Evolutionary conservation across 2,797 vertebrate genomes (phyloP).

Genomic region (Rhadinocentrus ornatus): DNA sequence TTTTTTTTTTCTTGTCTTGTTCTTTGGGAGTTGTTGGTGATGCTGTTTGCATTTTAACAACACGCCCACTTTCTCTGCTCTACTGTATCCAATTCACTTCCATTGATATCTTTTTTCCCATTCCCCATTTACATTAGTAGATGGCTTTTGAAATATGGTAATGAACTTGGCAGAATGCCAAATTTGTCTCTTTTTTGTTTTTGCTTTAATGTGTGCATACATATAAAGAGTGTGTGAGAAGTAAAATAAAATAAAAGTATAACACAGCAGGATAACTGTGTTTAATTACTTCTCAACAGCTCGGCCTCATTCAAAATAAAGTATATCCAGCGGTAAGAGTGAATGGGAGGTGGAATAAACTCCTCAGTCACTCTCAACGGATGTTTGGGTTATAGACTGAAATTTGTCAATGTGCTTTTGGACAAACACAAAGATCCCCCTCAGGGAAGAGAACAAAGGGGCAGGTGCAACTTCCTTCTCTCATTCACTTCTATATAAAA

Average conservation of each 20-base stretch:
- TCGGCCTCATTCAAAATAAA: slow-evolving; percentile 58
- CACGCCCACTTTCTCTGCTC: slow-evolving; percentile 83
- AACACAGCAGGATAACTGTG: slow-evolving; percentile 23
- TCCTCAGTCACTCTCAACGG: slow-evolving; percentile 83
- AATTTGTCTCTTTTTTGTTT: slow-evolving; percentile 66
- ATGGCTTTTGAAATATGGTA: slow-evolving; percentile 87
- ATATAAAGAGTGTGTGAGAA: slow-evolving; percentile 52
- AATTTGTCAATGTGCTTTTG: slow-evolving; percentile 87
- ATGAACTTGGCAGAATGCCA: slow-evolving; percentile 86
- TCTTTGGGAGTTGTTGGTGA: slow-evolving; percentile 81
- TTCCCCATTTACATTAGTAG: slow-evolving; percentile 82
- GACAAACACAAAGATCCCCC: slow-evolving; percentile 89
- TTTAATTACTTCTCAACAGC: slow-evolving; percentile 48
- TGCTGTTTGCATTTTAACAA: slow-evolving; percentile 92
- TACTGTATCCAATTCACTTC: slow-evolving; percentile 91
- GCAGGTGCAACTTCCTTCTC: slow-evolving; percentile 92
- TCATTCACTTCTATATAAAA: slow-evolving; percentile 83
- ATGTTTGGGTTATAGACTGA: slow-evolving; percentile 85
- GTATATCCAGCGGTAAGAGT: slow-evolving; percentile 49
- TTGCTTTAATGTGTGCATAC: slow-evolving; percentile 35
- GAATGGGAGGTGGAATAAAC: slow-evolving; percentile 81
- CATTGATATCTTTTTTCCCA: slow-evolving; percentile 89
- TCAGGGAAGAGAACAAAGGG: slow-evolving; percentile 88
- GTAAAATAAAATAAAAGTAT: slow-evolving; percentile 21
- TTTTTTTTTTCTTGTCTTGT: slow-evolving; percentile 5